phyloP scores from a whole-genome alignment of 2,113 vertebrate genomes.

The Muntiacus reevesi region DNA sequence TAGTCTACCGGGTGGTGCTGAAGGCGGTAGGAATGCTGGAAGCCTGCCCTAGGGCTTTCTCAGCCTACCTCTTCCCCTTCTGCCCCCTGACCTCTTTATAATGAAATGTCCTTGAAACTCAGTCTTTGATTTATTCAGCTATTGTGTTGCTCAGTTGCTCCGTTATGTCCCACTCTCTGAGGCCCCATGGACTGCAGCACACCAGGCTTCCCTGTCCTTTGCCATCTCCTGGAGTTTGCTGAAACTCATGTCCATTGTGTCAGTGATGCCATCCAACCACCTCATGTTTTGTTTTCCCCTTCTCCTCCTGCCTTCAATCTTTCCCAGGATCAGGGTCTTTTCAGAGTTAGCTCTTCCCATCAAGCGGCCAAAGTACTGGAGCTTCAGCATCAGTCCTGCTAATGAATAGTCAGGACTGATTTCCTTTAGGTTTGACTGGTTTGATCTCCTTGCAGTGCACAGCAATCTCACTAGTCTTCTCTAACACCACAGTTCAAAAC shows the following conservation, averaged over 20 bases:
- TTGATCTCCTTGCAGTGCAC: not conserved
- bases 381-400: not conserved
- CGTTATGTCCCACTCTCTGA: not conserved
- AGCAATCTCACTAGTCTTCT: not conserved
- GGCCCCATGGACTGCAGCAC: not conserved
- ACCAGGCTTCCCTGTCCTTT: not conserved
- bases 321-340: not conserved
- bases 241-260: not conserved
- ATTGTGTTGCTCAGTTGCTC: not conserved
- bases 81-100: not conserved
- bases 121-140: not conserved
- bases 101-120: not conserved
- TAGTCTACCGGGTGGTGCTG: not conserved
- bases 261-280: not conserved
- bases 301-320: not conserved
- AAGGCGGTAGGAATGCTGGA: not conserved
- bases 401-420: not conserved
- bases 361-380: not conserved
- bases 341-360: not conserved
- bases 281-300: not conserved
- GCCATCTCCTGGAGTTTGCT: not conserved
- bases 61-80: not conserved
- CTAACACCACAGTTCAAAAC: not conserved
- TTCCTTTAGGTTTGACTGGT: not conserved
- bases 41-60: not conserved